Percentiles rank a stretch among this genome's conserved stretches.
These are phyloP conservation scores for Chaetops frenatus DNA, from an alignment of 2,113 vertebrate species.

Conservation along the genomic window DNA sequence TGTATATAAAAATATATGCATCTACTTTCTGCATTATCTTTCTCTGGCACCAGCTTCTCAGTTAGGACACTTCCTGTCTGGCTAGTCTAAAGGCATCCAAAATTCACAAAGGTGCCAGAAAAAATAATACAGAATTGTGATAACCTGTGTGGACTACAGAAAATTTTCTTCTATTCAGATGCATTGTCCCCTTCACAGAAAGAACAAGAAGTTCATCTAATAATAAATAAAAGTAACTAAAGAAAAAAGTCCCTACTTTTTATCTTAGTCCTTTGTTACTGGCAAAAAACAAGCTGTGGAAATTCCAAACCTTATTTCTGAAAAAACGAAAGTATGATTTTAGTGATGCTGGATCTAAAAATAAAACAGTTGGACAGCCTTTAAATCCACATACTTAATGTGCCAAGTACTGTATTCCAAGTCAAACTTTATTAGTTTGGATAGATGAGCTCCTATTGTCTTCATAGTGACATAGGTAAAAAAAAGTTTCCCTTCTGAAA, in stretches of 20 bases:
- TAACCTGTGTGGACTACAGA: neutral
- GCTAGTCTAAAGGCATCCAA: neutral
- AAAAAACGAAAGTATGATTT: neutral
- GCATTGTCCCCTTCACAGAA: neutral
- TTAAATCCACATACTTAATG: neutral
- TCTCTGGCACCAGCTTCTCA: neutral
- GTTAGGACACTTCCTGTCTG: neutral
- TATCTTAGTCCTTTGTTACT: conserved; percentile 33
- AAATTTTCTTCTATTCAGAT: neutral
- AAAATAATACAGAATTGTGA: neutral
- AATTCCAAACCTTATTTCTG: conserved; percentile 61
- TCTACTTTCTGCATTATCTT: neutral
- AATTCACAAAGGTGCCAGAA: neutral
- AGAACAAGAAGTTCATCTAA: neutral
- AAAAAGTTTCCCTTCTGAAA: neutral
- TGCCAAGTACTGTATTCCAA: neutral
- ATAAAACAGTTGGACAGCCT: conserved; percentile 31
- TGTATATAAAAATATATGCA: neutral
- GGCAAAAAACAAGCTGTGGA: conserved; percentile 49
- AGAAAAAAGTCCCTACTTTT: conserved; percentile 42
- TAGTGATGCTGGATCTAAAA: conserved; percentile 26
- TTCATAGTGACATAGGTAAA: neutral
- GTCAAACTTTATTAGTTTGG: neutral
- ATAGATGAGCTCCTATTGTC: neutral
- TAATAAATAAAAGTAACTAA: neutral